A percentile compares a stretch with the other conserved stretches of the same genome.
phyloP scores from a whole-genome alignment of 2,113 vertebrate genomes.

The Natator depressus region DNA sequence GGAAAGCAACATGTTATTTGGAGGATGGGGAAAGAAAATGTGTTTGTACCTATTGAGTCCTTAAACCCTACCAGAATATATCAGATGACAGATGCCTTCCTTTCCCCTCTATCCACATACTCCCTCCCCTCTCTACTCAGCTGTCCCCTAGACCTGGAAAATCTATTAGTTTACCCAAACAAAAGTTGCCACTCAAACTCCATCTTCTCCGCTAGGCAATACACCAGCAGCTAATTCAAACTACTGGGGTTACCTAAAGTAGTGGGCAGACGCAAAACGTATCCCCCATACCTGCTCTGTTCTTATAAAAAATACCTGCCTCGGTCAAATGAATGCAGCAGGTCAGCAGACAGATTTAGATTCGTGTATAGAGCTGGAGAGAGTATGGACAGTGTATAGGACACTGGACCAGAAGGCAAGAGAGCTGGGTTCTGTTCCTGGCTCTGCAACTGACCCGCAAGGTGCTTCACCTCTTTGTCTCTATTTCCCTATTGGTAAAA shows the following conservation, averaged over 20 bases:
- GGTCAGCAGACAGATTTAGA: background rate
- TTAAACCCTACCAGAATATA: background rate
- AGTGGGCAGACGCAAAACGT: background rate
- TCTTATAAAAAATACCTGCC: background rate
- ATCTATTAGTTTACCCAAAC: background rate
- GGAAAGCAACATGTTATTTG: background rate
- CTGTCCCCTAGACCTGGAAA: background rate
- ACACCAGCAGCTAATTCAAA: background rate
- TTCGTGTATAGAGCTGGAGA: background rate
- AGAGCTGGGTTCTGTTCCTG: background rate
- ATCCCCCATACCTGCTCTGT: background rate
- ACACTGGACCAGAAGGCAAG: background rate
- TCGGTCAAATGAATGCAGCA: too few species aligned
- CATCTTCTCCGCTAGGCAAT: background rate
- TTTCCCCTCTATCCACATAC: background rate
- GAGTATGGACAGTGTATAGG: rapidly evolving
- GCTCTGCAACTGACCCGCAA: background rate
- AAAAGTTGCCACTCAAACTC: background rate
- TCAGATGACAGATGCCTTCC: background rate
- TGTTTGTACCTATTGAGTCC: background rate
- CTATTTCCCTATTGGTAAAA: background rate
- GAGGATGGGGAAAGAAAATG: background rate
- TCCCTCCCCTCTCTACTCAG: background rate
- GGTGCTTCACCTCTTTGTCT: background rate
- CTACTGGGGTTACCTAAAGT: background rate